Percentiles rank a stretch among this genome's conserved stretches.
Conservation (phyloP, 2,888 invertebrate species). For the Matsumyia berberina region DNA sequence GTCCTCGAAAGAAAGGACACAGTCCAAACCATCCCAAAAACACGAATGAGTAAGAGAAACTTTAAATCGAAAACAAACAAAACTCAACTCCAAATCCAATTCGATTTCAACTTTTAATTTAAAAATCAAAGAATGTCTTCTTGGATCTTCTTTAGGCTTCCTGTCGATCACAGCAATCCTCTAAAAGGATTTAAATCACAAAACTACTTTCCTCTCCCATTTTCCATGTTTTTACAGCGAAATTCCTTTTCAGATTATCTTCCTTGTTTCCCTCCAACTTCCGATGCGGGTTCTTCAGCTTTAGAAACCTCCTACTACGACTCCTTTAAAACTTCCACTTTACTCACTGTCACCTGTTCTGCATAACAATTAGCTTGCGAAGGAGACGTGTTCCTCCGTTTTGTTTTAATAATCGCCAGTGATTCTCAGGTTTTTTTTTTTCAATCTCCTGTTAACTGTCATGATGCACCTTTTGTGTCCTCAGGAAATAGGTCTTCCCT, state of each 20-base stretch:
- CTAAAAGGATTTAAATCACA: conserved; percentile 42
- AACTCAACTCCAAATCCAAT: neutral
- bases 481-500: conserved; percentile 65
- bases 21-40: too few relatives aligned
- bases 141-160: neutral
- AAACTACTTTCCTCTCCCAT: conserved; percentile 36
- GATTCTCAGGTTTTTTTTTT: conserved; percentile 25
- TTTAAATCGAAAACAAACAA: too few relatives aligned
- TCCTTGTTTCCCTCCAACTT: conserved; percentile 16
- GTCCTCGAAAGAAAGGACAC: too few relatives aligned
- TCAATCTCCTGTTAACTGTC: conserved; percentile 21
- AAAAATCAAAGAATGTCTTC: neutral
- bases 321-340: conserved; percentile 45
- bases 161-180: neutral
- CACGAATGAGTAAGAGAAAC: too few relatives aligned
- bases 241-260: conserved; percentile 2
- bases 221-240: conserved; percentile 2
- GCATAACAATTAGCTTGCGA: conserved; percentile 71
- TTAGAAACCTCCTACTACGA: conserved; percentile 15
- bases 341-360: conserved; percentile 59
- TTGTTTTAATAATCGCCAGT: conserved; percentile 68
- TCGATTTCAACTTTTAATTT: neutral
- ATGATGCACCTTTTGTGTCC: conserved; percentile 62
- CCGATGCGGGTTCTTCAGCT: conserved; percentile 23
- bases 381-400: too few relatives aligned